Percentiles rank a stretch among this genome's conserved stretches.
Conservation (phyloP, 2,113 vertebrate genomes). For the Bostrychus sinensis region DNA sequence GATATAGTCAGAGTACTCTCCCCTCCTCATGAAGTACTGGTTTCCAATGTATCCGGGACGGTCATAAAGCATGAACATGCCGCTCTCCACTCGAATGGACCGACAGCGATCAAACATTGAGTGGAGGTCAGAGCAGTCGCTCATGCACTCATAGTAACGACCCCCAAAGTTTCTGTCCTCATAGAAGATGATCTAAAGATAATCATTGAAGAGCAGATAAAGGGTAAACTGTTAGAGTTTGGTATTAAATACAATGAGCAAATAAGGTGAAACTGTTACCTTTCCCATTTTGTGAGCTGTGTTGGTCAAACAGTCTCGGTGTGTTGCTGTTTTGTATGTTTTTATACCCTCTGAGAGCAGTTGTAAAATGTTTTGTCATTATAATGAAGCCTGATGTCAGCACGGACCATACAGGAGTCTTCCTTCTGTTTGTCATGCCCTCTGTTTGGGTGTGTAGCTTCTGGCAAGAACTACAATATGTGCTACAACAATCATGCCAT, state of each 20-base stretch:
- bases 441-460: constrained; percentile 43
- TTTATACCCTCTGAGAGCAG: constrained; percentile 47
- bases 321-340: constrained; percentile 26
- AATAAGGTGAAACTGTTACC: constrained; percentile 35
- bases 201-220: not conserved
- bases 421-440: constrained; percentile 36
- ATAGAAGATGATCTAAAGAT: constrained; percentile 65
- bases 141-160: constrained; percentile 62
- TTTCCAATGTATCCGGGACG: constrained; percentile 66
- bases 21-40: constrained; percentile 73
- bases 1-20: constrained; percentile 75
- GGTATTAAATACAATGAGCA: not conserved
- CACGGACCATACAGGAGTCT: constrained; percentile 65
- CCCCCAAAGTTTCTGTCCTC: constrained; percentile 66
- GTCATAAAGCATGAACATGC: constrained; percentile 76
- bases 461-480: constrained; percentile 56
- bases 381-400: constrained; percentile 65
- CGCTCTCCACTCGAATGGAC: constrained; percentile 67
- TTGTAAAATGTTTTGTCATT: constrained; percentile 58
- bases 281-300: constrained; percentile 64
- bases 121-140: constrained; percentile 67
- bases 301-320: constrained; percentile 8
- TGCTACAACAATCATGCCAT: constrained; percentile 49
- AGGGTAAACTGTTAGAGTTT: not conserved
- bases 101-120: constrained; percentile 67